These are phyloP conservation scores for Napeogenes sylphis DNA, from an alignment of 2,888 invertebrate species.

Conservation along the genomic window DNA sequence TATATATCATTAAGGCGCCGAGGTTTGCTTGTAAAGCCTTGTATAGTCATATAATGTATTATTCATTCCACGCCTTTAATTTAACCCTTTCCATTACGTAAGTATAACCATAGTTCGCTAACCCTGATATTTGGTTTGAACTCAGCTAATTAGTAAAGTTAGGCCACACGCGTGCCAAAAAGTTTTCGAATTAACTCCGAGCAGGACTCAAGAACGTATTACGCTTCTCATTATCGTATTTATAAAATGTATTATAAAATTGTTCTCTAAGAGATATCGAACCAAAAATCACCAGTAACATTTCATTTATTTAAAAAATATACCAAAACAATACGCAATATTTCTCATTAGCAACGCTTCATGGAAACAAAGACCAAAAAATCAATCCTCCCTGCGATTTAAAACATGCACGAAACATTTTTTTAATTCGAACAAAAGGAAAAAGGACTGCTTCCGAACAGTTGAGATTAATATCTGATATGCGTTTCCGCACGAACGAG, in stretches of 20 bases:
- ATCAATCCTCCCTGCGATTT: conserved; percentile 24
- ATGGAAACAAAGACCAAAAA: conserved; percentile 18
- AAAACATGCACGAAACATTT: conserved; percentile 28
- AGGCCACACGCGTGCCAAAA: conserved; percentile 23
- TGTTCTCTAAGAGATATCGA: not conserved
- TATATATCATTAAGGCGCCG: not conserved
- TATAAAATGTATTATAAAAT: not conserved
- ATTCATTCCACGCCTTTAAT: not conserved
- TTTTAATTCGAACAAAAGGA: conserved; percentile 31
- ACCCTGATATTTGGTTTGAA: conserved; percentile 27
- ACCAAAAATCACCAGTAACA: not conserved
- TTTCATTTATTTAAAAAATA: not conserved
- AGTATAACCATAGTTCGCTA: conserved; percentile 7
- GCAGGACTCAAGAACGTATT: conserved; percentile 3
- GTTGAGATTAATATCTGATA: conserved; percentile 37
- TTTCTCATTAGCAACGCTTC: conserved; percentile 7
- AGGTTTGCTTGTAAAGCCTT: not conserved
- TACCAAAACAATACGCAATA: not conserved
- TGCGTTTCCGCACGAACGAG: conserved; percentile 34
- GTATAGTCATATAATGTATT: not conserved
- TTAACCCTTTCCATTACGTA: conserved; percentile 2
- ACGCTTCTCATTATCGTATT: conserved; percentile 5
- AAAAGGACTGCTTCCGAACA: conserved; percentile 30
- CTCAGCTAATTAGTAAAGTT: conserved; percentile 36
- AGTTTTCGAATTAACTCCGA: conserved; percentile 20